phyloP scores from a whole-genome alignment of 1,140 invertebrate genomes.

The Papilio machaon region DNA sequence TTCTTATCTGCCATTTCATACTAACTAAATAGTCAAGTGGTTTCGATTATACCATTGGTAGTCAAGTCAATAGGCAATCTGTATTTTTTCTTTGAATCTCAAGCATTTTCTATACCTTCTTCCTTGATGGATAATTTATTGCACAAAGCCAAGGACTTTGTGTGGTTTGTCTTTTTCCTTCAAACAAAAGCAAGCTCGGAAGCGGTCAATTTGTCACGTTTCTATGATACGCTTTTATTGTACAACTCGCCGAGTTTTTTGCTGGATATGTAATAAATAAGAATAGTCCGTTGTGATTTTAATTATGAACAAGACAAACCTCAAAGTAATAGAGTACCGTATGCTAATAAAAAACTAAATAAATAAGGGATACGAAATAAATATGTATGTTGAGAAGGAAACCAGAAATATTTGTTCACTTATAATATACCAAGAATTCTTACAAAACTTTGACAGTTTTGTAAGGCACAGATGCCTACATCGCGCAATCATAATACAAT shows the following conservation, averaged over 20 bases:
- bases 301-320: neutral
- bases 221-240: constrained; percentile 2
- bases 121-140: neutral
- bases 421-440: no score
- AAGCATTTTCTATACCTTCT: constrained; percentile 7
- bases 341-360: neutral
- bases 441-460: no score
- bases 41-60: neutral
- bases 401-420: neutral
- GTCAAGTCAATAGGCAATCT: neutral
- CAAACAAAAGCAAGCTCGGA: constrained; percentile 21
- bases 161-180: constrained; percentile 14
- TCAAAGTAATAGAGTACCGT: neutral
- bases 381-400: neutral
- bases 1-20: neutral
- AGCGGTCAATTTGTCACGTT: constrained; percentile 25
- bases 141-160: constrained; percentile 15
- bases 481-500: no score
- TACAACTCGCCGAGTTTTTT: neutral
- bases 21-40: neutral
- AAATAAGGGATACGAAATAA: neutral
- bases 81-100: neutral
- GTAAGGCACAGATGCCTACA: no score
- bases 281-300: neutral
- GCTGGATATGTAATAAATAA: neutral